Percentiles rank a stretch among this genome's conserved stretches.
phyloP scores from a whole-genome alignment of 2,113 vertebrate species.

The Polyodon spathula region DNA sequence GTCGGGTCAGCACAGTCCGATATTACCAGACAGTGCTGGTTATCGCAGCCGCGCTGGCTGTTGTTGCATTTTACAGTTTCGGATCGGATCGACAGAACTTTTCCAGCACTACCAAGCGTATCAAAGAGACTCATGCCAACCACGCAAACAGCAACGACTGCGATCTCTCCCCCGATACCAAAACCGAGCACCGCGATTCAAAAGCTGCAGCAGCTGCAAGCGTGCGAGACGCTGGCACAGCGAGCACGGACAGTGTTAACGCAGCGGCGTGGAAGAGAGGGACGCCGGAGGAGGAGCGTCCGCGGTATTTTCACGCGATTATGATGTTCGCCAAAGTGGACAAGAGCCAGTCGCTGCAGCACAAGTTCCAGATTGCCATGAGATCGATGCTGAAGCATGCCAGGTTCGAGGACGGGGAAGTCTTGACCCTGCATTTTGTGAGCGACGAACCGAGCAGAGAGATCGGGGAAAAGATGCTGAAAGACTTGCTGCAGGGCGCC shows the following conservation, averaged over 20 bases:
- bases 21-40: constrained; percentile 65
- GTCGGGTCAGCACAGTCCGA: constrained; percentile 51
- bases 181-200: constrained; percentile 16
- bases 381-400: constrained; percentile 55
- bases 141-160: constrained; percentile 53
- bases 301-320: constrained; percentile 63
- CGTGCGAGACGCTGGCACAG: neutral
- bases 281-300: neutral
- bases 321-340: constrained; percentile 92
- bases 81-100: constrained; percentile 79
- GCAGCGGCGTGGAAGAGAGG: too few species aligned
- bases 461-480: constrained; percentile 65
- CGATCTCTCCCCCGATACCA: constrained; percentile 45
- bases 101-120: constrained; percentile 80
- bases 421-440: constrained; percentile 57
- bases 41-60: constrained; percentile 68
- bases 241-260: neutral
- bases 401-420: constrained; percentile 49
- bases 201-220: neutral
- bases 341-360: constrained; percentile 60
- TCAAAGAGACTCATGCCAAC: constrained; percentile 62
- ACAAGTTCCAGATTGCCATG: constrained; percentile 63
- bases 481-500: constrained; percentile 62
- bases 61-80: constrained; percentile 83
- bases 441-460: constrained; percentile 68